Base-by-base conservation (phyloP, 2,797 vertebrate species). In the Bufotes viridis region DNA sequence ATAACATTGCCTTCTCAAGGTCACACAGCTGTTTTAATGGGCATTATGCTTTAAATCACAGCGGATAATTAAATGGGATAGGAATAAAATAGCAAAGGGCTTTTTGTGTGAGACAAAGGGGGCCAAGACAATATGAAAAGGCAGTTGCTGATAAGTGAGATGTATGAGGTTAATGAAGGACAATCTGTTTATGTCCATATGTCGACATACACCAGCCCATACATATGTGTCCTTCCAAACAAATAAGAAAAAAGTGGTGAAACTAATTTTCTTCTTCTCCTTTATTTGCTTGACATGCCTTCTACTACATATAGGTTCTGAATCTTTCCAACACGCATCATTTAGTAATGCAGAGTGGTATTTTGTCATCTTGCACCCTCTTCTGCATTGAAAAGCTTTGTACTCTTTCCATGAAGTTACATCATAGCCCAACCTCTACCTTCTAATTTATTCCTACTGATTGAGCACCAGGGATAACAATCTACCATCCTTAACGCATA, bases 1-100 rank as follows among this genome's bases (percentile, higher is more conserved):
- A 91, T 93, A 94, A 92, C 90, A 51, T 85, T 91, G 82, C 89
- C 93, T 91, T 92, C 92, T 93, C 93, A 95, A 93, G 92, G 91
- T 93, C 94, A 91, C 86, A 90, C 92, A 95, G 93, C 91, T 94
- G 90, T 89, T 91, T 94, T 94, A 92, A 93, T 90, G 90, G 90
- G 93, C 93, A 94, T 95, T 94, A 93, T 92, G 78, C 91, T 93
- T 94, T 93, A 93, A 93, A 88, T 88, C 90, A 93, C 63, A 91
- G 75, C 91, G 90, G 90, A 92, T 93, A 94, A 95, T 95, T 93
- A 94, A 95, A 93, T 91, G 90, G 81, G 89, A 93, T 87, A 92
- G 91, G 34, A 92, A 93, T 93, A 81, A 85, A 86, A 86, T 86
- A 81, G 84, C 83, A 86, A 20, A 67, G 84, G 79, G 78, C 88